Evolutionary conservation across 2,797 vertebrate species (phyloP).

Genomic region (Columba guinea): DNA sequence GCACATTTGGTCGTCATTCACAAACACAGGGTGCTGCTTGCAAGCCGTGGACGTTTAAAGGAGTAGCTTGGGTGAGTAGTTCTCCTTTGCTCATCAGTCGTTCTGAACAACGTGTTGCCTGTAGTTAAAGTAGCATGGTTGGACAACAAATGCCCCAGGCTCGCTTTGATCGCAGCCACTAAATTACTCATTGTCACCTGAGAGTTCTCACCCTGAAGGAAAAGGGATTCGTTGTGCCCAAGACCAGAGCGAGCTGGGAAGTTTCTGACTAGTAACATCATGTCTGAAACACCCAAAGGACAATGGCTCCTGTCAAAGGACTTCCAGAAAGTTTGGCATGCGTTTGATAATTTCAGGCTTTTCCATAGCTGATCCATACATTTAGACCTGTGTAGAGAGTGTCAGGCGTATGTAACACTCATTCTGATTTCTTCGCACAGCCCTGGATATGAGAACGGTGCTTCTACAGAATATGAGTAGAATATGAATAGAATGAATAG

Average conservation of each 20-base stretch:
- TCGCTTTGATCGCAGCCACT: neutral
- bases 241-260: neutral
- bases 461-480: neutral
- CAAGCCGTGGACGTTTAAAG: neutral
- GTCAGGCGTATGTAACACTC: fast-evolving
- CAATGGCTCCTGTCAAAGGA: neutral
- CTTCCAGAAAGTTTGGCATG: neutral
- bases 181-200: neutral
- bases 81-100: neutral
- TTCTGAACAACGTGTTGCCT: neutral
- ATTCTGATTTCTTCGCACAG: neutral
- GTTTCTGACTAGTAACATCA: neutral
- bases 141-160: neutral
- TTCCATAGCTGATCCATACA: neutral
- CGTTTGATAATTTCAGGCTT: neutral
- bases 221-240: neutral
- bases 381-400: neutral
- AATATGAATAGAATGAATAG: neutral
- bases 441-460: neutral
- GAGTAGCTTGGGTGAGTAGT: neutral
- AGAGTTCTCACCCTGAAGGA: neutral
- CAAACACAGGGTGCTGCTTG: no score
- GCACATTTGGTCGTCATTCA: no score
- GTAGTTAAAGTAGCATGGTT: neutral
- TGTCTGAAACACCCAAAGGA: neutral